phyloP scores from a whole-genome alignment of 2,797 vertebrate genomes.

The Antennarius maculatus region DNA sequence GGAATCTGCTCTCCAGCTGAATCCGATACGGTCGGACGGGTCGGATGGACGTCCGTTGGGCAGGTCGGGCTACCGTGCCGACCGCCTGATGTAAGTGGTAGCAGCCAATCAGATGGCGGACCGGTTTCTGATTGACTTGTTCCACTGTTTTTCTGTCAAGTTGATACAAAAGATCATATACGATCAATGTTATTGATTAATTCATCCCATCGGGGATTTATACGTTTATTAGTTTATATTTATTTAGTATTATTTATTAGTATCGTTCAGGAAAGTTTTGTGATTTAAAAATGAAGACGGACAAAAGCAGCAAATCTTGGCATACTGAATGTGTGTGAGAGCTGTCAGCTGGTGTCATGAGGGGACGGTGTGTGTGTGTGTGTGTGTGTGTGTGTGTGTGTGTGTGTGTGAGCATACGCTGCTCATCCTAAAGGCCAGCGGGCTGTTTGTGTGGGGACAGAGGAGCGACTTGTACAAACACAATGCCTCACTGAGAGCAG shows the following conservation, averaged over 20 bases:
- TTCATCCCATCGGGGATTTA: no score
- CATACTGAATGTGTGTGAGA: constrained; percentile 18
- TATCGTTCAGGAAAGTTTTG: no score
- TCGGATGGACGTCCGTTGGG: constrained; percentile 17
- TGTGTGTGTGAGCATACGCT: constrained; percentile 31
- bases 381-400: constrained; percentile 1
- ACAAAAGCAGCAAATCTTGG: no score
- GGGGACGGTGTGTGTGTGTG: constrained; percentile 34
- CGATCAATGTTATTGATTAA: no score
- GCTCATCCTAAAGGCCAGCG: constrained; percentile 59
- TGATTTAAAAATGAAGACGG: no score
- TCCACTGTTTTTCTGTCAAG: no score
- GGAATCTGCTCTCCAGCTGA: constrained; percentile 5
- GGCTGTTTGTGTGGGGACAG: constrained; percentile 56
- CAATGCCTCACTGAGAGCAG: constrained; percentile 48
- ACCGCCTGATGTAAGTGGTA: no score
- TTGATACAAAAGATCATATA: no score
- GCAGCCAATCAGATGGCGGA: no score
- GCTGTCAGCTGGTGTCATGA: constrained; percentile 57
- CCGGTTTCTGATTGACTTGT: no score
- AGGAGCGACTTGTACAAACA: constrained; percentile 56
- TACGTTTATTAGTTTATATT: no score
- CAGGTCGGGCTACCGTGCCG: not conserved
- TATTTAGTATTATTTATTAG: no score
- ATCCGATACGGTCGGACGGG: constrained; percentile 7